Evolutionary conservation across 2,888 invertebrate genomes (phyloP), one percentile per base, ranked within the genome.

Genomic region (Metellina segmentata): DNA sequence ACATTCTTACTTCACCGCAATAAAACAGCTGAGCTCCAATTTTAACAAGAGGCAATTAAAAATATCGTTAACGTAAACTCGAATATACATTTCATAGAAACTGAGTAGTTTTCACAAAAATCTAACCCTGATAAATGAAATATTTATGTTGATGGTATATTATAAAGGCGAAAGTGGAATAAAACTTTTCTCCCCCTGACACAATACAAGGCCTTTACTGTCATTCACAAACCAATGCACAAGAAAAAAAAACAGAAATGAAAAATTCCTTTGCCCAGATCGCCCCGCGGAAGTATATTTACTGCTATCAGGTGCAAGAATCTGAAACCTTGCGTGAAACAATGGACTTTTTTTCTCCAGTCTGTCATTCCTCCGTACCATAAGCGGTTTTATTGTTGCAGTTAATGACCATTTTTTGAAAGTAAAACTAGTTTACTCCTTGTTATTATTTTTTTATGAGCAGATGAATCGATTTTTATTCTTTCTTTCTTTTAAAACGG

Each of bases 291-390:
- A 61, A 61, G 61, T 61, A 61, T 61, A 61, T 61, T 61, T 61
- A 74, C 48, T 7, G 20, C 77, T 81, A 49, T 77, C 71, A 89
- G 34, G 13, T 16, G 53, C 75, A 78, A 86, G 69, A n/a, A 61
- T 49, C 61, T n/a, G 11, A 70, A 89, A 83, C 89, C 83, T 89
- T 89, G 89, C 51, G 16, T n/a, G 77, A 51, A 71, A 89, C 89
- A 89, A 89, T 89, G 69, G 48, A 70, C 74, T 82, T 81, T n/a
- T n/a, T 61, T 70, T 82, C 81, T 53, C 81, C 81, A 75, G 79
- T 49, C 71, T 51, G n/a, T n/a, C 75, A 16, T 89, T 75, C 34
- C 51, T 74, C 20, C 51, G 74, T 78, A 51, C 71, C 70, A 71
- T 49, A 86, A 86, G 52, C 61, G 19, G 49, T 34, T 52, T 49